Percentiles rank a stretch among this genome's conserved stretches.
phyloP scores from a whole-genome alignment of 2,797 vertebrate genomes.

The Squalus acanthias region DNA sequence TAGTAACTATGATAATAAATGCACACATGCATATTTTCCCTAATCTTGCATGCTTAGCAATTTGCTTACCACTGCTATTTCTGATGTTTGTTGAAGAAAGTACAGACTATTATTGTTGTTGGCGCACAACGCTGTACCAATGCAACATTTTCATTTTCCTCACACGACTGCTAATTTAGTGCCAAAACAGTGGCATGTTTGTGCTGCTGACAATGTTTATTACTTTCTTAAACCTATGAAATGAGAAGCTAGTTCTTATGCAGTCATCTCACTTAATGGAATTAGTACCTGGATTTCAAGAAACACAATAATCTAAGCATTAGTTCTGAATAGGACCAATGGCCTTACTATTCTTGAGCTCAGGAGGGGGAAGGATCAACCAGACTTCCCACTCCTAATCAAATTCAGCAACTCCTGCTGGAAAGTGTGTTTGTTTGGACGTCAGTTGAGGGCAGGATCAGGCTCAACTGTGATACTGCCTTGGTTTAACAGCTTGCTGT shows the following conservation, averaged over 20 bases:
- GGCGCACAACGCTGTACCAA: no score
- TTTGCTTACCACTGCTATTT: no score
- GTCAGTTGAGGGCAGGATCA: background rate
- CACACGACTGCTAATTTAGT: no score
- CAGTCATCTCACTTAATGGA: background rate
- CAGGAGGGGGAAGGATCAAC: background rate
- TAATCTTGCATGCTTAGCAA: no score
- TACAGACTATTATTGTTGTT: no score
- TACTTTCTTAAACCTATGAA: background rate
- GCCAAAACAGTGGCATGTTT: no score
- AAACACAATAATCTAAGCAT: background rate
- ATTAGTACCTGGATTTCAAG: background rate
- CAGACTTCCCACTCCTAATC: background rate
- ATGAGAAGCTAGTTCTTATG: no score
- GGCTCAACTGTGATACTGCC: background rate
- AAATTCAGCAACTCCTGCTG: background rate
- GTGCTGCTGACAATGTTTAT: no score
- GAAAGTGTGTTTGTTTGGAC: background rate
- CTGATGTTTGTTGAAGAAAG: no score
- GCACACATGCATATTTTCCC: no score
- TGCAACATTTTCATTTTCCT: no score
- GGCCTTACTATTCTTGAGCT: background rate
- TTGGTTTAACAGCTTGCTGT: background rate
- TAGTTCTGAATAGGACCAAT: background rate
- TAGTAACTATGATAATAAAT: no score